Evolutionary conservation across 2,888 invertebrate genomes (phyloP), one percentile per base, ranked within the genome.

Genomic region (Acrobasis suavella): DNA sequence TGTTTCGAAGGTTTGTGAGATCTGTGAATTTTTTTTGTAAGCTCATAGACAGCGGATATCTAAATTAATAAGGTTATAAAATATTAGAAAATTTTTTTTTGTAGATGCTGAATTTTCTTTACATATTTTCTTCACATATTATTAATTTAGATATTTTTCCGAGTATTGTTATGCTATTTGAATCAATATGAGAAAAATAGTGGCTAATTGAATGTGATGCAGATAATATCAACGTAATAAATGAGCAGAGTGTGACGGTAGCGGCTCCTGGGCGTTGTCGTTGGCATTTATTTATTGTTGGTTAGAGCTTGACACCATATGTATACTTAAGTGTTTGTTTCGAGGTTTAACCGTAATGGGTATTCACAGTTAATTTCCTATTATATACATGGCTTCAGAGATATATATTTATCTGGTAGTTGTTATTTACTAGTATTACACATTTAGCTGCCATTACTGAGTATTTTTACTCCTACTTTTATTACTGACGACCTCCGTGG

Each of bases 341-440:
- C 38, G 14, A 37, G 54, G n/a, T 37, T 14, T 54, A 54, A 54
- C 54, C 54, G 54, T 54, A 54, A 37, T 54, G 54, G 37, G 46
- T n/a, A 54, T 54, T 54, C 37, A 54, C 54, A 38, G 54, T 54
- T 54, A 54, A 37, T 54, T 54, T 54, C 37, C 37, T n/a, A 54
- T 38, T 38, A 46, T 10, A 42, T 12, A 42, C 10, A 14, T 42
- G 42, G 12, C 12, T 12, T 39, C 52, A 52, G 32, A 32, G 8
- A 32, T 32, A 7, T 32, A 6, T 32, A 32, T 32, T 32, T 8
- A 32, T 32, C 7, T 32, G 32, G 32, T 32, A 7, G 32, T 54
- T 54, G 54, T 37, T 37, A 38, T 52, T 50, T 50, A 10, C 50
- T 15, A 0, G 14, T 15, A 50, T 7, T 15, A 16, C 50, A n/a